Percentiles rank a stretch among this genome's conserved stretches.
These are phyloP conservation scores for Neogale vison DNA, from an alignment of 2,113 vertebrate species.

Conservation along the genomic window DNA sequence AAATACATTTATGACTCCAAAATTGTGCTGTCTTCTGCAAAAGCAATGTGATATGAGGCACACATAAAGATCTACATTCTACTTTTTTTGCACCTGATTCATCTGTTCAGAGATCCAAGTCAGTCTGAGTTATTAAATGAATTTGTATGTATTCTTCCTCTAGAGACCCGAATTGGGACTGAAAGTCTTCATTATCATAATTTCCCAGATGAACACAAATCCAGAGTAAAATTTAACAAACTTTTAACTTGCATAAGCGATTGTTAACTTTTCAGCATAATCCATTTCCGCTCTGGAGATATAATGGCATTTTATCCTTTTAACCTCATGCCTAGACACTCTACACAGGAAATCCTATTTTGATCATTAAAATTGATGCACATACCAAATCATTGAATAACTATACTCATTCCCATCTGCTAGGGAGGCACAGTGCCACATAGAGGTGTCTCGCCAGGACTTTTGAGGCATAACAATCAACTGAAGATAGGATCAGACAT, in stretches of 20 bases:
- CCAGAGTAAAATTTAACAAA: constrained; percentile 55
- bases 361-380: constrained; percentile 70
- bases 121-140: constrained; percentile 25
- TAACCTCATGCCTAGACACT: constrained; percentile 52
- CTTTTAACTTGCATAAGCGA: constrained; percentile 59
- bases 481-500: constrained; percentile 59
- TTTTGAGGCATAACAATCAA: constrained; percentile 64
- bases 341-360: constrained; percentile 44
- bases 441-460: constrained; percentile 55
- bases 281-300: constrained; percentile 36
- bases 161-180: constrained; percentile 23
- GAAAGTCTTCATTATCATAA: constrained; percentile 51
- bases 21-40: neutral
- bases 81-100: constrained; percentile 44
- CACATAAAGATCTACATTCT: neutral
- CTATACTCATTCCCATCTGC: constrained; percentile 62
- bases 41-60: neutral
- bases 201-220: constrained; percentile 26
- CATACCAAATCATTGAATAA: constrained; percentile 17
- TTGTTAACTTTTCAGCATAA: constrained; percentile 62
- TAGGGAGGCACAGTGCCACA: constrained; percentile 54
- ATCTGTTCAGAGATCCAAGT: constrained; percentile 52
- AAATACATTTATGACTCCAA: neutral
- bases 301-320: constrained; percentile 62
- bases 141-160: constrained; percentile 57